A percentile compares a stretch with the other conserved stretches of the same genome.
phyloP scores from a whole-genome alignment of 2,113 vertebrate genomes.

The Callospermophilus lateralis region DNA sequence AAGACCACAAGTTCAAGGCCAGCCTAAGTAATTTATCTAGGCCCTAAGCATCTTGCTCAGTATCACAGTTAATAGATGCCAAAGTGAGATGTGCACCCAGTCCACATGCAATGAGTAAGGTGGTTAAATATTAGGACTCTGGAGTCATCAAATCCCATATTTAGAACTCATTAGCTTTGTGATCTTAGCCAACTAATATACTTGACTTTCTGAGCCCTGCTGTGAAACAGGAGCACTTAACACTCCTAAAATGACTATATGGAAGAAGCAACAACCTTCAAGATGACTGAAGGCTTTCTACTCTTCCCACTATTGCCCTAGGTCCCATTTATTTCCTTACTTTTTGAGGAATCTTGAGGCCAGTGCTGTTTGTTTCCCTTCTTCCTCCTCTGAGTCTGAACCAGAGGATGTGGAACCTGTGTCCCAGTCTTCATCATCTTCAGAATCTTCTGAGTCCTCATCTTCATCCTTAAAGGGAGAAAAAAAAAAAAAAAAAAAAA shows the following conservation, averaged over 20 bases:
- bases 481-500: not conserved
- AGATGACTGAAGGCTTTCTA: not conserved
- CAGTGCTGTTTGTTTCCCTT: conserved; percentile 88
- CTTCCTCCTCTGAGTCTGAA: conserved; percentile 92
- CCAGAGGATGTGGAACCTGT: conserved; percentile 90
- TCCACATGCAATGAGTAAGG: not conserved
- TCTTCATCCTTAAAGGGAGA: conserved; percentile 81
- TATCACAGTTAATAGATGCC: not conserved
- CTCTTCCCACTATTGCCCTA: not conserved
- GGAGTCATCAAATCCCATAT: not conserved
- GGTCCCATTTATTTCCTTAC: conserved; percentile 82
- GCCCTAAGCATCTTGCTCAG: not conserved
- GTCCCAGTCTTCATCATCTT: conserved; percentile 92
- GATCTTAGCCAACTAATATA: not conserved
- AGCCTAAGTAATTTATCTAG: not conserved
- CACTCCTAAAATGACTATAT: not conserved
- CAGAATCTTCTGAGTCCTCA: conserved; percentile 90
- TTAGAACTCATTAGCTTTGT: not conserved
- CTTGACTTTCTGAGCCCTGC: not conserved
- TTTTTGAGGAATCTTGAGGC: conserved; percentile 93
- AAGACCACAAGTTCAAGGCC: too few relatives aligned
- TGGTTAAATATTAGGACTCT: not conserved
- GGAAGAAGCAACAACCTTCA: not conserved
- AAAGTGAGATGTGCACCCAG: not conserved
- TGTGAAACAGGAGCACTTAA: not conserved